Base-by-base conservation (phyloP, 2,888 invertebrate species). In the Drosophila incognita region DNA sequence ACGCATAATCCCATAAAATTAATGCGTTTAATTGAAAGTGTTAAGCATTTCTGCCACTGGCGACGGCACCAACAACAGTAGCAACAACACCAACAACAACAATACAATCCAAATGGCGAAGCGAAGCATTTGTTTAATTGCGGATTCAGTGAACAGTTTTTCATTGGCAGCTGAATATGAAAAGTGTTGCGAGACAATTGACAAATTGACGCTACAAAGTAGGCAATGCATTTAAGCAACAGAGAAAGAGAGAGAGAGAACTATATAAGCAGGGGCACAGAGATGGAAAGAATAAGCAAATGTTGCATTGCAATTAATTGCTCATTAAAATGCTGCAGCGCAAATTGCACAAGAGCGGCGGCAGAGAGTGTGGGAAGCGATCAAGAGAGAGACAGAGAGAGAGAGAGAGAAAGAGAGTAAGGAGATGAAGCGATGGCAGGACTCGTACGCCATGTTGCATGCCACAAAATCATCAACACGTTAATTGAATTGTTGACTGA, bases 401-500 rank as follows among this genome's bases (percentile, higher is more conserved):
- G 5, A 6, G 11, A n/a, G 5, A n/a, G 38, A 29, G 40, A 10
- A 13, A 3, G 40, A 15, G 21, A 40, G 27, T 29, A 7, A 11
- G 27, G 49, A 24, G 42, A 11, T 21, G 11, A 13, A 7, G 58
- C 42, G 56, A 7, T 66, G 69, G 51, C 71, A 79, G 83, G 75
- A 80, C 81, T 81, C 69, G 82, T 75, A 61, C 69, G 78, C 70
- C 75, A 85, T 81, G 88, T 85, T 83, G 88, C 88, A 90, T 91
- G 88, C 91, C 90, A 84, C 91, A 89, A 91, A 91, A 88, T 89
- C 91, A 90, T 87, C 90, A 87, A 83, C 90, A 90, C 87, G 90
- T 90, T 91, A 91, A 91, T 91, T 91, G 91, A 91, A 91, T 91
- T 91, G 91, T 91, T 91, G 90, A 91, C 90, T 91, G 90, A 85